phyloP scores from a whole-genome alignment of 2,888 invertebrate genomes.

The Megalurothrips usitatus region DNA sequence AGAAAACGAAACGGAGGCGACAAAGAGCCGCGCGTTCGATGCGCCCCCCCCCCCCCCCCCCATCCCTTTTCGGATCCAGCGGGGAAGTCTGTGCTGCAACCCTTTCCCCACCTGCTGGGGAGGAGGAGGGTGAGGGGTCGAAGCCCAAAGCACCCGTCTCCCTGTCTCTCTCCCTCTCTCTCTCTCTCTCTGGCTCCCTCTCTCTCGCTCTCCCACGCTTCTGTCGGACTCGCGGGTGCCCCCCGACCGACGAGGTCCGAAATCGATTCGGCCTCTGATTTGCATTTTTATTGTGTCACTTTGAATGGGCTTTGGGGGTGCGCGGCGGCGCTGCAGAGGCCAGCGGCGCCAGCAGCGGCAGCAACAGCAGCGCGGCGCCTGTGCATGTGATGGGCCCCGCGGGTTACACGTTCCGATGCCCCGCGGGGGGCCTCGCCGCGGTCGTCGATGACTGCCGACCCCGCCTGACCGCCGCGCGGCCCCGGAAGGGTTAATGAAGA shows the following conservation, averaged over 20 bases:
- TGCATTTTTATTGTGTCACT: constrained; percentile 20
- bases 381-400: no score
- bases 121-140: neutral
- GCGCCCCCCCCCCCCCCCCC: neutral
- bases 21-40: no score
- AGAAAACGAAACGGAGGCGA: neutral
- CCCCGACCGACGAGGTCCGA: neutral
- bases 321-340: neutral
- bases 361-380: no score
- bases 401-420: no score
- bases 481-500: no score
- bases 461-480: no score
- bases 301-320: neutral
- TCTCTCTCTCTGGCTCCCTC: no score
- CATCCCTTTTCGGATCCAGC: neutral
- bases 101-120: neutral
- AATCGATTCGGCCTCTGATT: constrained; percentile 6
- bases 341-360: no score
- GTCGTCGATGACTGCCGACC: no score
- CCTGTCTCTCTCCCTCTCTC: no score
- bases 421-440: no score
- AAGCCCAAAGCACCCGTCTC: neutral
- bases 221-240: neutral
- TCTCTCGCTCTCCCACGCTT: no score
- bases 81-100: neutral